Percentiles rank a stretch among this genome's conserved stretches.
These are phyloP conservation scores for Mus pahari DNA, from an alignment of 2,113 vertebrate genomes.

Conservation along the genomic window DNA sequence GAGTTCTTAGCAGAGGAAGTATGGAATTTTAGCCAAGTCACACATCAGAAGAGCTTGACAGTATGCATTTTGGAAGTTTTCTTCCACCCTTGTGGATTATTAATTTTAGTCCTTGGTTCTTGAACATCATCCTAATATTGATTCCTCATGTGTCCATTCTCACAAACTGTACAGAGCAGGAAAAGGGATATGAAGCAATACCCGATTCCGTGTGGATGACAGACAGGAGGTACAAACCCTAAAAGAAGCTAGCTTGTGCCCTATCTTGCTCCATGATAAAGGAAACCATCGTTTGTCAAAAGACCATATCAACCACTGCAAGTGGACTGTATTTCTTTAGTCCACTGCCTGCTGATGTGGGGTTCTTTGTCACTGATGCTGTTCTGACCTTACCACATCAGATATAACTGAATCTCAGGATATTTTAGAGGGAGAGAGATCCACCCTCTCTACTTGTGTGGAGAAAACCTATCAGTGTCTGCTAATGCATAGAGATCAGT, in stretches of 20 bases:
- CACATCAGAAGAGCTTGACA: conserved; percentile 46
- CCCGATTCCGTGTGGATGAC: neutral
- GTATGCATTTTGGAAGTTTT: conserved; percentile 4
- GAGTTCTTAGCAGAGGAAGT: conserved; percentile 45
- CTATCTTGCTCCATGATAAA: neutral
- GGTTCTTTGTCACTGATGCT: neutral
- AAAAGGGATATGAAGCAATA: neutral
- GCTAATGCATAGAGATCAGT: neutral
- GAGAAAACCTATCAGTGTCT: neutral
- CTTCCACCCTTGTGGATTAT: neutral
- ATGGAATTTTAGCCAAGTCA: conserved; percentile 60
- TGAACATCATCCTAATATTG: neutral
- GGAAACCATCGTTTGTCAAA: neutral
- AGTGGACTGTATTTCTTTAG: neutral
- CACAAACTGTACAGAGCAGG: neutral
- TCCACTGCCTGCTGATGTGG: neutral
- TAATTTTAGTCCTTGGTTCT: conserved; percentile 56
- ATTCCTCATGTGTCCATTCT: neutral
- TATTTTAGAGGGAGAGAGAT: neutral
- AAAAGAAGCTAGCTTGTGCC: neutral
- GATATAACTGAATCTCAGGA: neutral
- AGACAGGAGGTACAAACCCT: neutral
- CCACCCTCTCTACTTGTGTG: neutral
- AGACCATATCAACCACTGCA: neutral
- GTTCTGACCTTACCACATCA: neutral